Base-by-base conservation (phyloP, 1,140 invertebrate species). In the Drosophila busckii region DNA sequence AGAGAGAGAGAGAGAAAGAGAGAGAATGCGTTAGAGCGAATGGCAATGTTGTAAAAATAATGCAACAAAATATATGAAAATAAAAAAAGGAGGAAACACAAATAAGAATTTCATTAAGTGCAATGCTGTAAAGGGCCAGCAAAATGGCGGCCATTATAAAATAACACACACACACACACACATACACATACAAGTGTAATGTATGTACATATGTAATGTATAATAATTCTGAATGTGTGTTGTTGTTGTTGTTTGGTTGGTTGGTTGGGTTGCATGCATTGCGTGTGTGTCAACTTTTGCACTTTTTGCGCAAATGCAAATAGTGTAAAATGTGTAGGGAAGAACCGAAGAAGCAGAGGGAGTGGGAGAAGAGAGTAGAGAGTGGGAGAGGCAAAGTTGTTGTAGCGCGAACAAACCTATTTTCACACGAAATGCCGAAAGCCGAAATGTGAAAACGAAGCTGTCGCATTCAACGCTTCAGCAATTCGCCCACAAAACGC, bases 221-320 rank as follows among this genome's bases (percentile, higher is more conserved):
- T 40, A 29, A 37, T 50, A 17, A 28, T 32, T 20, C 31, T 5
- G 25, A n/a, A 16, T 29, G 41, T 25, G 23, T 49, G 45, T 10
- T 42, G 40, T 7, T 34, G 29, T 16, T 34, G 6, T 42, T 25
- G 38, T 10, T 41, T n/a, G n/a, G n/a, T n/a, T n/a, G n/a, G n/a
- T n/a, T n/a, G n/a, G n/a, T n/a, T n/a, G n/a, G n/a, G 38, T 26
- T 41, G 38, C 38, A 41, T 41, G 40, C n/a, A n/a, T 70, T 52
- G 63, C 69, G 69, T 64, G 59, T 76, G 70, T 76, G 70, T 70
- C 69, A 80, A 80, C 75, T 82, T 80, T 82, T 80, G 60, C 75
- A 80, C 75, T 82, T 80, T 73, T 75, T 75, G 55, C 60, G 63
- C 73, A 80, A 80, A 78, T 78, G 73, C 73, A 78, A 78, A 78